phyloP scores from a whole-genome alignment of 1,140 invertebrate species.

The Manduca sexta region DNA sequence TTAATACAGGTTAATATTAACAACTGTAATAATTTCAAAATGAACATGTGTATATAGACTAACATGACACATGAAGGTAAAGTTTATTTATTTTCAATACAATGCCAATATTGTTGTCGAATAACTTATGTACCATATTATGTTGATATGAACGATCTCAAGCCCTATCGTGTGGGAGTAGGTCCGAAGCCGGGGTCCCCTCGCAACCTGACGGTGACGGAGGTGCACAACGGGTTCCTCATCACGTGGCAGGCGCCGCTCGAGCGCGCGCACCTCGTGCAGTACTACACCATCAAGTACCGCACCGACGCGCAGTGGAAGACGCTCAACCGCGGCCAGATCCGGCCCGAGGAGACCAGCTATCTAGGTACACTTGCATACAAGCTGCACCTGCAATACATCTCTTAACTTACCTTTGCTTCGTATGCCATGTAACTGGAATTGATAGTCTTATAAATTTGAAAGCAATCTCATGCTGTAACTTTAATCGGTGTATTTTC shows the following conservation, averaged over 20 bases:
- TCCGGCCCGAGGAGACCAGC: constrained; percentile 89
- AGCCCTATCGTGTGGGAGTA: constrained; percentile 48
- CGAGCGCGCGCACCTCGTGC: constrained; percentile 84
- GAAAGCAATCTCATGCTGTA: too few relatives aligned
- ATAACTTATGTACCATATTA: too few relatives aligned
- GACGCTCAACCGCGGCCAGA: constrained; percentile 88
- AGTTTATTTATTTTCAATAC: too few relatives aligned
- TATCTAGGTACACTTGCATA: constrained; percentile 80
- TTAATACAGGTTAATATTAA: background rate
- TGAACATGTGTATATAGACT: too few relatives aligned
- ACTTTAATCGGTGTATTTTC: constrained; percentile 31
- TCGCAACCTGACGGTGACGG: constrained; percentile 89
- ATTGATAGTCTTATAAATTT: too few relatives aligned
- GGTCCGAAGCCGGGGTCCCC: constrained; percentile 92
- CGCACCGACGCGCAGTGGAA: constrained; percentile 91
- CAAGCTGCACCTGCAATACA: too few relatives aligned
- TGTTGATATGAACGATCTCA: too few relatives aligned
- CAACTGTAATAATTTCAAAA: too few relatives aligned
- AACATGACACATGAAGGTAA: too few relatives aligned
- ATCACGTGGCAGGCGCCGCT: constrained; percentile 91
- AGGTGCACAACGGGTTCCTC: constrained; percentile 89
- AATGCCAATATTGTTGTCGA: too few relatives aligned
- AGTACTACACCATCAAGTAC: constrained; percentile 94
- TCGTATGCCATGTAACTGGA: too few relatives aligned
- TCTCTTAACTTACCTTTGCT: too few relatives aligned